phyloP scores from a whole-genome alignment of 2,888 invertebrate species.

The Hyposoter dolosus region DNA sequence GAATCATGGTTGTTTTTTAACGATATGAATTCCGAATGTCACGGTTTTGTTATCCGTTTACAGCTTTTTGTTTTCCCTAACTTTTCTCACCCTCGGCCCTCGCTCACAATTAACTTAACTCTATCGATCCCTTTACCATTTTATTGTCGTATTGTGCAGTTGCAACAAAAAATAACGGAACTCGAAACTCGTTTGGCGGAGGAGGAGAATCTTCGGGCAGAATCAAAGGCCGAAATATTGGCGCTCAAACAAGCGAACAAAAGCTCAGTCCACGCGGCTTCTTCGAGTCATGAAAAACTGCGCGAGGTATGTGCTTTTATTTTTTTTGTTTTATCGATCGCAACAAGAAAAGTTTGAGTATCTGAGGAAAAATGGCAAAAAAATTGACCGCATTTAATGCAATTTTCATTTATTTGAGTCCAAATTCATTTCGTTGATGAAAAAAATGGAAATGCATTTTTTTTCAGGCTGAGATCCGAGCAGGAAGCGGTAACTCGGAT shows the following conservation, averaged over 20 bases:
- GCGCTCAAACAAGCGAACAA: conserved; percentile 82
- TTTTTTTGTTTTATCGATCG: no score
- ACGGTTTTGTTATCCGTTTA: not conserved
- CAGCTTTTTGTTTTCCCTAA: conserved; percentile 12
- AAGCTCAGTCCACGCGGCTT: conserved; percentile 70
- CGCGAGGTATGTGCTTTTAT: conserved; percentile 76
- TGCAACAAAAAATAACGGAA: conserved; percentile 86
- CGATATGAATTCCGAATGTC: not conserved
- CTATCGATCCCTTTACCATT: not conserved
- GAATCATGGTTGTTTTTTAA: not conserved
- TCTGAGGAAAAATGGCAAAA: no score
- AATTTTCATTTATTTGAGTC: conserved; percentile 15
- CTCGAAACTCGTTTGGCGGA: conserved; percentile 85
- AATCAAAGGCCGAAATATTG: conserved; percentile 76
- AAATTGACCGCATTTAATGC: not conserved
- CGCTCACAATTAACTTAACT: not conserved
- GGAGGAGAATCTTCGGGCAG: conserved; percentile 76
- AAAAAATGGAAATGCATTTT: not conserved
- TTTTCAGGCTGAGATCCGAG: conserved; percentile 76
- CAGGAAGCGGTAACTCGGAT: conserved; percentile 78
- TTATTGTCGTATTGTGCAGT: conserved; percentile 78
- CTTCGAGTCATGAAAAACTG: conserved; percentile 75
- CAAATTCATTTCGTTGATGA: not conserved
- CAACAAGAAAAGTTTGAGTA: no score
- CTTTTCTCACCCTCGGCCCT: not conserved